Evolutionary conservation across 1,140 invertebrate genomes (phyloP).

Genomic region (Anadara kagoshimensis): DNA sequence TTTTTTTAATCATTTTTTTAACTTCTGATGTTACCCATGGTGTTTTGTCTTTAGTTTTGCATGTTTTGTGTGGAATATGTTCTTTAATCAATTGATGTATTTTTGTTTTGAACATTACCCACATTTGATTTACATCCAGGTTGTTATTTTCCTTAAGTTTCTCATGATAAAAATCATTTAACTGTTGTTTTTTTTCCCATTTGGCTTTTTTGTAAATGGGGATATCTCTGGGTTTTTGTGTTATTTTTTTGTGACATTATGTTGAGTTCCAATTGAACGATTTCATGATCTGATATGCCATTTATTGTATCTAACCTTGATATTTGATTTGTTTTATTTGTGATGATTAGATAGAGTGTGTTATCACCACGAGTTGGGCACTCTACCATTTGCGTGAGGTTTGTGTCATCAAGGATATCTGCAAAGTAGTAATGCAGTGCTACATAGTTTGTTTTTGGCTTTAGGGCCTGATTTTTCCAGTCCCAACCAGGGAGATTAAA

Average conservation of each 20-base stretch:
- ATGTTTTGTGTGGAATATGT: slow-evolving; percentile 11
- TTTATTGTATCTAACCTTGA: neutral
- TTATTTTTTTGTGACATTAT: neutral
- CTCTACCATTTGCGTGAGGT: slow-evolving; percentile 18
- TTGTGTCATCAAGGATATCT: slow-evolving; percentile 17
- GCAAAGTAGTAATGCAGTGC: slow-evolving; percentile 18
- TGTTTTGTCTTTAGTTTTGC: neutral
- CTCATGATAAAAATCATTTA: too few relatives aligned
- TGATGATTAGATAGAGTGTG: slow-evolving; percentile 22
- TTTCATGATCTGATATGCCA: slow-evolving; percentile 15
- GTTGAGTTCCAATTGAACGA: slow-evolving; percentile 11
- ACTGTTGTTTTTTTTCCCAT: neutral
- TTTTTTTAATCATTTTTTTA: slow-evolving; percentile 14
- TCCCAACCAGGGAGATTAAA: slow-evolving; percentile 30
- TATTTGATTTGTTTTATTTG: slow-evolving; percentile 11
- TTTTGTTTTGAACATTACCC: slow-evolving; percentile 12
- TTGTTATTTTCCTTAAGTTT: neutral
- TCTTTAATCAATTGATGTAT: neutral
- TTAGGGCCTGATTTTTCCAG: slow-evolving; percentile 31
- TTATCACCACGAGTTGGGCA: slow-evolving; percentile 2
- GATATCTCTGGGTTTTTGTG: slow-evolving; percentile 13
- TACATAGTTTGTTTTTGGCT: slow-evolving; percentile 27
- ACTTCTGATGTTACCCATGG: slow-evolving; percentile 19
- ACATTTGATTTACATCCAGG: slow-evolving; percentile 4
- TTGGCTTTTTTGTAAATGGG: slow-evolving; percentile 8